Evolutionary conservation across 2,113 vertebrate genomes (phyloP).

Genomic region (Dipodomys merriami): DNA sequence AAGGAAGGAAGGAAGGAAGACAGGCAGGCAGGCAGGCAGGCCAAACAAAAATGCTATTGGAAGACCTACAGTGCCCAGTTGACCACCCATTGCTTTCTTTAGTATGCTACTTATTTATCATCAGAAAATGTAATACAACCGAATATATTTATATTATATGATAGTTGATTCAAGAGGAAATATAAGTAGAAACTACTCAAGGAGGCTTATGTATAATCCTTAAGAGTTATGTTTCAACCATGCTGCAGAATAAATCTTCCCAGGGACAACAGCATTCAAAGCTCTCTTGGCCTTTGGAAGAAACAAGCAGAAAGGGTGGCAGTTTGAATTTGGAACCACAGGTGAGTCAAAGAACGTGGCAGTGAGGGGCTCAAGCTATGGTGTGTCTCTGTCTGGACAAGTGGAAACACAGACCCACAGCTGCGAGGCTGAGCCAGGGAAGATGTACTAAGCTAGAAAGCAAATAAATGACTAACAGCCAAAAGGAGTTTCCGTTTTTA

Average conservation of each 20-base stretch:
- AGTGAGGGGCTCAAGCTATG: background rate
- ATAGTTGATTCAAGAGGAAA: constrained; percentile 9
- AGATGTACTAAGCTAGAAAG: constrained; percentile 21
- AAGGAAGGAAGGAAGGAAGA: too few relatives aligned
- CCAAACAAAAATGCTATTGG: too few relatives aligned
- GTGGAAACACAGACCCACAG: rapidly evolving
- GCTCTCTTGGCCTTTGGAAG: constrained; percentile 6
- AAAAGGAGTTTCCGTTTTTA: constrained; percentile 82
- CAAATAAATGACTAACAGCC: constrained; percentile 78
- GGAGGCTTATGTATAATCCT: background rate
- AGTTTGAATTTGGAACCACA: background rate
- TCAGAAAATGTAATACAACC: background rate
- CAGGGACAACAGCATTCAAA: constrained; percentile 9
- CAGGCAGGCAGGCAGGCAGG: too few relatives aligned
- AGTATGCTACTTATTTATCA: background rate
- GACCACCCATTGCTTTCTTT: background rate
- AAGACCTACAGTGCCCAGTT: too few relatives aligned
- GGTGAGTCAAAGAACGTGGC: background rate
- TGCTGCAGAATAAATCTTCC: background rate
- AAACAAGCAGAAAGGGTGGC: background rate
- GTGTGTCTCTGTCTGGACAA: background rate
- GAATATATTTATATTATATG: background rate
- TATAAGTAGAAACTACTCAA: background rate
- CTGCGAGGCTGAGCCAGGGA: background rate
- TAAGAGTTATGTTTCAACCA: background rate